Evolutionary conservation across 1,140 invertebrate genomes (phyloP).

Genomic region (Orussus abietinus): DNA sequence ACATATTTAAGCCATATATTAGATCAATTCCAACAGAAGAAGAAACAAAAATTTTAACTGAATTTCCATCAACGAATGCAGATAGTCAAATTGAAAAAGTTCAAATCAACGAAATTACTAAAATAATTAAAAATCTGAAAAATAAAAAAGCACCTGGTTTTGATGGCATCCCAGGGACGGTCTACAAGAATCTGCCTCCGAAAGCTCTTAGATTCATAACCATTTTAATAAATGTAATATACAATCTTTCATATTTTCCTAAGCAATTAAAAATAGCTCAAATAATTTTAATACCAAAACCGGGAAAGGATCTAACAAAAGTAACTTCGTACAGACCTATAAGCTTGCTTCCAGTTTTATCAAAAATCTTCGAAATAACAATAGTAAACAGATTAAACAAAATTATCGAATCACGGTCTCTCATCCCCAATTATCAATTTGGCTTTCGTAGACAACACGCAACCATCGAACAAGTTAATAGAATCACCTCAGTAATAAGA

Average conservation of each 20-base stretch:
- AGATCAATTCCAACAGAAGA: too few species aligned
- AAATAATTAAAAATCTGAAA: not conserved
- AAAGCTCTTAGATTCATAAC: constrained; percentile 18
- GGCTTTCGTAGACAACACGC: constrained; percentile 19
- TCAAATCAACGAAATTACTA: too few species aligned
- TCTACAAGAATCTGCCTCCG: constrained; percentile 17
- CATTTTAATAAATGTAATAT: constrained; percentile 3
- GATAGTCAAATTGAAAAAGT: too few species aligned
- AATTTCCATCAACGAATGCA: too few species aligned
- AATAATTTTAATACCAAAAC: too few species aligned
- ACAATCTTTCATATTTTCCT: not conserved
- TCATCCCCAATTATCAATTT: constrained; percentile 5
- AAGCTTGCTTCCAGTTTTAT: not conserved
- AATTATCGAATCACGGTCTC: not conserved
- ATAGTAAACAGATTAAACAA: constrained; percentile 1
- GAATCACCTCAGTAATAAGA: constrained; percentile 18
- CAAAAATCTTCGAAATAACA: constrained; percentile 3
- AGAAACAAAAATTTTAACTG: too few species aligned
- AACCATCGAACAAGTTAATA: constrained; percentile 29
- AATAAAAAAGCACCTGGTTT: constrained; percentile 21
- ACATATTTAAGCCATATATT: too few species aligned
- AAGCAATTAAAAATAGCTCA: too few species aligned
- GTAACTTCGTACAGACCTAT: too few species aligned
- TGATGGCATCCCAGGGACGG: constrained; percentile 17
- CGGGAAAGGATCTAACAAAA: too few species aligned